A percentile compares a stretch with the other conserved stretches of the same genome.
Evolutionary conservation across 2,797 vertebrate species (phyloP).

Genomic region (Gadopsis bispinosus): DNA sequence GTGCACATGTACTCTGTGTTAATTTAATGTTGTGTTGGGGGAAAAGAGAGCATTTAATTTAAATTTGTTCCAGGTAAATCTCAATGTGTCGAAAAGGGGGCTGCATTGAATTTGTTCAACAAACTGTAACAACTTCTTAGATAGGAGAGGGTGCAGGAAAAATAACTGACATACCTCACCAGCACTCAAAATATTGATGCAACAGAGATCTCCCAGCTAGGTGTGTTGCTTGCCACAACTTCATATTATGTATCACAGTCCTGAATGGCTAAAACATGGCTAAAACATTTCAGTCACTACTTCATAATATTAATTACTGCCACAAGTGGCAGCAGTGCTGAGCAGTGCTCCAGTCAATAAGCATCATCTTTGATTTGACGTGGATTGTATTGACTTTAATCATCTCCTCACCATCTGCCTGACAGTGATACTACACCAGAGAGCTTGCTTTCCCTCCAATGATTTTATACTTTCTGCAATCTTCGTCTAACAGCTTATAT

Average conservation of each 20-base stretch:
- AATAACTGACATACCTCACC: not conserved
- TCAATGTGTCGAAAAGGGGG: not conserved
- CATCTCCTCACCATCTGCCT: conserved; percentile 26
- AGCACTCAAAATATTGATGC: not conserved
- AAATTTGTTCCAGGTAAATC: not conserved
- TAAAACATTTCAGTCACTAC: conserved; percentile 2
- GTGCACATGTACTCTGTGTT: not conserved
- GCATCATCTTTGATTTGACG: conserved; percentile 26
- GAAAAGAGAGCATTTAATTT: not conserved
- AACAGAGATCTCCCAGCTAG: not conserved
- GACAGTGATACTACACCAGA: conserved; percentile 19
- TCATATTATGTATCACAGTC: not conserved
- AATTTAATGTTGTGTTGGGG: not conserved
- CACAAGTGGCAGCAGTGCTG: conserved; percentile 1
- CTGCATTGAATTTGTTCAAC: not conserved
- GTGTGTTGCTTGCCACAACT: not conserved
- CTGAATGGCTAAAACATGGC: not conserved
- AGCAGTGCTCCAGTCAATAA: not conserved
- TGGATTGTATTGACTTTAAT: conserved; percentile 34
- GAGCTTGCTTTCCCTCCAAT: conserved; percentile 11
- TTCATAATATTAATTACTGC: conserved; percentile 8
- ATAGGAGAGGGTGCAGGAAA: not conserved
- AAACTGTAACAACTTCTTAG: not conserved
- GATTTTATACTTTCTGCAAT: conserved; percentile 13
- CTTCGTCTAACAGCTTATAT: not conserved